Conservation (phyloP, 1,140 invertebrate species). For the Euwallacea fornicatus region DNA sequence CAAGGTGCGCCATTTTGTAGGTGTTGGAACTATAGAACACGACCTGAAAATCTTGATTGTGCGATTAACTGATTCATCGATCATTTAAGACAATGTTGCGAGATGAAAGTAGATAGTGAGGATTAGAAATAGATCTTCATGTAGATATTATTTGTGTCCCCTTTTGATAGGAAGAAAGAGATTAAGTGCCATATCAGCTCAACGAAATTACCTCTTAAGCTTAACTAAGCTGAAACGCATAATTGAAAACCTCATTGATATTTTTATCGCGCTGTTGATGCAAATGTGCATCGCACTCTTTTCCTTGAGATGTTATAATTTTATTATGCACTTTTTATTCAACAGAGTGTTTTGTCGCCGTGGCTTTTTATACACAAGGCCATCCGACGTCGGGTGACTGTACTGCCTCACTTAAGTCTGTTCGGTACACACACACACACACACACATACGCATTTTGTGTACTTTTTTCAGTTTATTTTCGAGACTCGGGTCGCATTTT, state of each 20-base stretch:
- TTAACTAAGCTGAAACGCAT: neutral
- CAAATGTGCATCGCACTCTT: conserved; percentile 20
- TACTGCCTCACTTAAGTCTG: conserved; percentile 4
- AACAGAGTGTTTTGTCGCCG: conserved; percentile 24
- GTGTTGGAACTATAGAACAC: conserved; percentile 21
- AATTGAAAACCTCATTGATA: conserved; percentile 27
- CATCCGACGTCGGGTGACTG: conserved; percentile 27
- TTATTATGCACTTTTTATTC: conserved; percentile 32
- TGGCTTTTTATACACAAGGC: conserved; percentile 31
- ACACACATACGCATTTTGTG: conserved; percentile 21
- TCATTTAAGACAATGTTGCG: conserved; percentile 13
- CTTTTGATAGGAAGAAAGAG: too few species aligned
- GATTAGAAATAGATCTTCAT: too few species aligned
- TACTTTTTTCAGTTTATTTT: conserved; percentile 32
- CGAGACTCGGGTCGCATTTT: conserved; percentile 24
- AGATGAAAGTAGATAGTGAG: neutral
- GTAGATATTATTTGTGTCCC: too few species aligned
- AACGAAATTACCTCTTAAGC: too few species aligned
- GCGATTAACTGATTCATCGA: conserved; percentile 18
- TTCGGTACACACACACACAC: neutral
- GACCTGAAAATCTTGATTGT: conserved; percentile 23
- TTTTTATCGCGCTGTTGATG: conserved; percentile 23
- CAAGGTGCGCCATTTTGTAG: conserved; percentile 31
- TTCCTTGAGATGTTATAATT: conserved; percentile 33
- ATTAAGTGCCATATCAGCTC: too few species aligned